These are phyloP conservation scores for Uropetala carovei DNA, from an alignment of 2,888 invertebrate species.

Conservation along the genomic window DNA sequence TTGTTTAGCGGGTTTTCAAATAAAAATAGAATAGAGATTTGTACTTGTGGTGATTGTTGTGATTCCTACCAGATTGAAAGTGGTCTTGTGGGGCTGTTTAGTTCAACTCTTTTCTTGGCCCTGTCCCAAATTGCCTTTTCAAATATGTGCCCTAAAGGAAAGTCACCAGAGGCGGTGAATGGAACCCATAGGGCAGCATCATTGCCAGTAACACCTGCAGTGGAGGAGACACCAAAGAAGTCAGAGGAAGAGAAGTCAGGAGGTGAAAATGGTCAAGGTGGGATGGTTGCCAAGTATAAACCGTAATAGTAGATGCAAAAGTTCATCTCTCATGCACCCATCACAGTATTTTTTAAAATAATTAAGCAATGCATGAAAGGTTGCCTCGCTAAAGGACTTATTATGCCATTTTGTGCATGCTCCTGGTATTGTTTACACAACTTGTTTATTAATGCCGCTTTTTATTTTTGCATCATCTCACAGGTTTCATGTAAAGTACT, in stretches of 20 bases:
- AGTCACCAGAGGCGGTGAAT: constrained; percentile 59
- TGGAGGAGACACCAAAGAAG: constrained; percentile 47
- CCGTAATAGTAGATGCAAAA: constrained; percentile 35
- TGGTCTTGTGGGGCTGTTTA: background rate
- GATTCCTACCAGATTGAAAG: background rate
- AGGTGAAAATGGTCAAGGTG: constrained; percentile 62
- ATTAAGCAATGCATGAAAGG: background rate
- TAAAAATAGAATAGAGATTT: background rate
- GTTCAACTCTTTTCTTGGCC: background rate
- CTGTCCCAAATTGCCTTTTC: constrained; percentile 17
- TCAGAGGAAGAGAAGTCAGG: constrained; percentile 53
- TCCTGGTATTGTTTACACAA: background rate
- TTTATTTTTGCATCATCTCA: background rate
- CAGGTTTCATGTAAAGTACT: background rate
- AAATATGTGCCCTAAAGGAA: constrained; percentile 46
- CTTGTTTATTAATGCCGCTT: background rate
- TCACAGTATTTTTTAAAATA: background rate
- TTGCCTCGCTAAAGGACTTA: background rate
- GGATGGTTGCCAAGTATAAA: constrained; percentile 27
- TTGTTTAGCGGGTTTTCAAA: background rate
- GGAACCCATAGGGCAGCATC: constrained; percentile 54
- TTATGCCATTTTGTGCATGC: constrained; percentile 4
- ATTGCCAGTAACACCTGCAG: constrained; percentile 50
- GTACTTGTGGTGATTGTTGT: background rate
- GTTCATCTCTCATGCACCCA: background rate